Evolutionary conservation across 2,888 invertebrate species (phyloP), one percentile per base, ranked within the genome.

Genomic region (Trichopoda pennipes): DNA sequence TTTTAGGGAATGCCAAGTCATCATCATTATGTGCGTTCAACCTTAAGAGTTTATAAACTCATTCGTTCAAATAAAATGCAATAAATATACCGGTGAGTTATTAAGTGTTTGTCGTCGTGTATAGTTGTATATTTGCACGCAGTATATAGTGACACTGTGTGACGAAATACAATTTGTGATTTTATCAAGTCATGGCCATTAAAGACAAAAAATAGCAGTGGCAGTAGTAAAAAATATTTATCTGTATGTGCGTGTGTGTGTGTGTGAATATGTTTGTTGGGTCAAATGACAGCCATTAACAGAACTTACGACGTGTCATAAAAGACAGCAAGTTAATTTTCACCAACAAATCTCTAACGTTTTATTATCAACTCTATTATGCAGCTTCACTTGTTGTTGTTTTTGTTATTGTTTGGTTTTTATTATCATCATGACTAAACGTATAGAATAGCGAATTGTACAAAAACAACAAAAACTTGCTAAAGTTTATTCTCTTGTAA

Each of bases 1-100:
- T 77, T 81, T 78, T 74, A 60, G 64, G 69, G 78, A 77, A 81
- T 81, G 81, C 64, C 77, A 81, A 81, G 73, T 81, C 81, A 81
- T 81, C 69, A 81, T 81, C 77, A 81, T 81, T 81, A 73, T 81
- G 69, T 69, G 60, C 58, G 38, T 74, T 78, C 73, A 69, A 74
- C 81, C 69, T 74, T 63, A 77, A 73, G 61, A 66, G 60, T 76
- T 80, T 38, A 80, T 74, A 80, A 66, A 72, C 56, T 66, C 66
- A 56, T 4, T 74, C 66, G 60, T 58, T 68, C 58, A 51, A 68
- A 28, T 3, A 60, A 38, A 53, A 16, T 60, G 28, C 44, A 42
- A 53, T 21, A 63, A 23, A 10, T 21, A 17, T 17, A 16, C 56
- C 14, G 19, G 38, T 44, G n/a, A 47, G 17, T 35, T 14, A 35